phyloP scores from a whole-genome alignment of 2,888 invertebrate species.

The Amphipyra tragopoginis region DNA sequence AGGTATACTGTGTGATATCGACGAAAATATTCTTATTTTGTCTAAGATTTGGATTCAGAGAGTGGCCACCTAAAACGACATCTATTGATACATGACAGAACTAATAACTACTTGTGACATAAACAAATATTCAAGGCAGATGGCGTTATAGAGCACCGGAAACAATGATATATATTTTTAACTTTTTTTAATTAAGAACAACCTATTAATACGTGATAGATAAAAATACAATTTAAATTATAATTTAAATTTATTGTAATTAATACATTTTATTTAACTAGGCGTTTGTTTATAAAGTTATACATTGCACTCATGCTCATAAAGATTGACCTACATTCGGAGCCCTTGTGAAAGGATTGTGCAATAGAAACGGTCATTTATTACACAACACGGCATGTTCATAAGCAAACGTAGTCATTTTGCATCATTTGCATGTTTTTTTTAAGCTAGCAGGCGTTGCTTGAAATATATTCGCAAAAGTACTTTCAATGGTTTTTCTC shows the following conservation, averaged over 20 bases:
- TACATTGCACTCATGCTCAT: slow-evolving; percentile 79
- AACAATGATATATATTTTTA: slow-evolving; percentile 21
- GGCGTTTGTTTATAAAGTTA: slow-evolving; percentile 52
- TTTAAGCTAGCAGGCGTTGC: slow-evolving; percentile 63
- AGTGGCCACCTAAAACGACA: slow-evolving; percentile 25
- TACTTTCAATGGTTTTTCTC: slow-evolving; percentile 61
- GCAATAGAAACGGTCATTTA: slow-evolving; percentile 90
- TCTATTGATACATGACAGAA: slow-evolving; percentile 32
- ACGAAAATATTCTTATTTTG: background rate
- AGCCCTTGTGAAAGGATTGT: slow-evolving; percentile 91
- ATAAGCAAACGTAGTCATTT: slow-evolving; percentile 85
- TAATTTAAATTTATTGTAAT: slow-evolving; percentile 5
- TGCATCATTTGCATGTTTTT: slow-evolving; percentile 80
- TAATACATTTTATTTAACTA: background rate
- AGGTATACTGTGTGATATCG: too few species aligned
- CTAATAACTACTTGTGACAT: slow-evolving; percentile 7
- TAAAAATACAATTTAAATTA: slow-evolving; percentile 5
- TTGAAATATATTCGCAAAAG: slow-evolving; percentile 63
- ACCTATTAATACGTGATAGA: background rate
- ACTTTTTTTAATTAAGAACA: slow-evolving; percentile 9
- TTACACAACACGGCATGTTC: slow-evolving; percentile 88
- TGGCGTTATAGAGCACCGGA: slow-evolving; percentile 62
- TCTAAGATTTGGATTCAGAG: too few species aligned
- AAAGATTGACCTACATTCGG: slow-evolving; percentile 89
- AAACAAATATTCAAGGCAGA: slow-evolving; percentile 34